A percentile compares a stretch with the other conserved stretches of the same genome.
phyloP scores from a whole-genome alignment of 2,113 vertebrate genomes.

The Neodontobutis hainanensis region DNA sequence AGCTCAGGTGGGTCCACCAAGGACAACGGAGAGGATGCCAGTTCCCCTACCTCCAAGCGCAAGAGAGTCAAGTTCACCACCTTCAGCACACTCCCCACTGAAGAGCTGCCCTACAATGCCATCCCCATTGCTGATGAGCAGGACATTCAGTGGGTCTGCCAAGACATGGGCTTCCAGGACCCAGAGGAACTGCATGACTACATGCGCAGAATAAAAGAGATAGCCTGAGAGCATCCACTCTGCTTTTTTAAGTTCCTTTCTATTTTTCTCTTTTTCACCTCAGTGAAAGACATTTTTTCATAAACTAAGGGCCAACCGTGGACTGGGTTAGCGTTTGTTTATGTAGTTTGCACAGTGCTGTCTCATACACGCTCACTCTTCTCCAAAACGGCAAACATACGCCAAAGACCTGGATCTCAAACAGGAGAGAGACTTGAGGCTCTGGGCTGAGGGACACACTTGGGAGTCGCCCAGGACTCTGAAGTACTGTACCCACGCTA shows the following conservation, averaged over 20 bases:
- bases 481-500: slow-evolving; percentile 65
- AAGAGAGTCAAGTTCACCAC: slow-evolving; percentile 99
- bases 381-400: slow-evolving; percentile 46
- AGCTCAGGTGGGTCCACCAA: slow-evolving; percentile 91
- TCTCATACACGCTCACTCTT: slow-evolving; percentile 70
- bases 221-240: slow-evolving; percentile 79
- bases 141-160: slow-evolving; percentile 97
- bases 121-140: slow-evolving; percentile 93
- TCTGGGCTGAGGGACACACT: slow-evolving; percentile 42
- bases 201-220: slow-evolving; percentile 97
- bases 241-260: slow-evolving; percentile 73
- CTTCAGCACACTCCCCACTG: slow-evolving; percentile 92
- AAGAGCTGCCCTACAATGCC: slow-evolving; percentile 95
- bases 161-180: slow-evolving; percentile 93
- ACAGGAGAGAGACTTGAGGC: slow-evolving; percentile 59
- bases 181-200: slow-evolving; percentile 94
- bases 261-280: slow-evolving; percentile 79
- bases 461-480: slow-evolving; percentile 57
- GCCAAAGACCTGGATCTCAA: slow-evolving; percentile 72
- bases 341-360: slow-evolving; percentile 79
- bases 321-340: slow-evolving; percentile 66
- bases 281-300: slow-evolving; percentile 73
- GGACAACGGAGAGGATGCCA: slow-evolving; percentile 91
- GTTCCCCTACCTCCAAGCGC: slow-evolving; percentile 95
- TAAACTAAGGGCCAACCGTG: slow-evolving; percentile 68